Evolutionary conservation across 2,888 invertebrate genomes (phyloP).

Genomic region (Amiota communis): DNA sequence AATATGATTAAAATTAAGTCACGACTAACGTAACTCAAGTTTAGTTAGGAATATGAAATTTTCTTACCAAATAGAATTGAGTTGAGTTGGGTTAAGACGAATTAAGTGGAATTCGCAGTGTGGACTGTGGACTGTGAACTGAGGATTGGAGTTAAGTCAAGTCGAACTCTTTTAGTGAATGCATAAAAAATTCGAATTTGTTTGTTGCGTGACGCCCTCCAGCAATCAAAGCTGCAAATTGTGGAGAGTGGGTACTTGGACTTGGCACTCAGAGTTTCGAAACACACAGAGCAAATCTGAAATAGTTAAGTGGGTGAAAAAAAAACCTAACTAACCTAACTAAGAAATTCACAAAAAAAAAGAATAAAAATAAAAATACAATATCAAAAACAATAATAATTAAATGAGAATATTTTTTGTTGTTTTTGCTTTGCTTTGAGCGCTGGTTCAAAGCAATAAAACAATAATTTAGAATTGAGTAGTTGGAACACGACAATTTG

Average conservation of each 20-base stretch:
- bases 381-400: not conserved
- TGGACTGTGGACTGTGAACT: no score
- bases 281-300: not conserved
- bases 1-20: no score
- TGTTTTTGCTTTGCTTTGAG: not conserved
- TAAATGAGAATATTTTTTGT: not conserved
- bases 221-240: no score
- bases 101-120: no score
- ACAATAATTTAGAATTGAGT: slow-evolving; percentile 8
- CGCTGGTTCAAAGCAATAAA: slow-evolving; percentile 8
- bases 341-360: not conserved
- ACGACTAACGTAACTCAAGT: no score
- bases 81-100: no score
- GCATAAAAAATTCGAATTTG: slow-evolving; percentile 9
- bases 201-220: not conserved
- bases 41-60: no score
- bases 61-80: not conserved
- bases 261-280: not conserved
- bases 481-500: no score
- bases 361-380: no score
- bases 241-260: no score
- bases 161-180: not conserved
- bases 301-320: slow-evolving; percentile 1
- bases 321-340: slow-evolving; percentile 3
- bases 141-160: no score